Evolutionary conservation across 2,888 invertebrate genomes (phyloP), one percentile per base, ranked within the genome.

Genomic region (Agrochola litura): DNA sequence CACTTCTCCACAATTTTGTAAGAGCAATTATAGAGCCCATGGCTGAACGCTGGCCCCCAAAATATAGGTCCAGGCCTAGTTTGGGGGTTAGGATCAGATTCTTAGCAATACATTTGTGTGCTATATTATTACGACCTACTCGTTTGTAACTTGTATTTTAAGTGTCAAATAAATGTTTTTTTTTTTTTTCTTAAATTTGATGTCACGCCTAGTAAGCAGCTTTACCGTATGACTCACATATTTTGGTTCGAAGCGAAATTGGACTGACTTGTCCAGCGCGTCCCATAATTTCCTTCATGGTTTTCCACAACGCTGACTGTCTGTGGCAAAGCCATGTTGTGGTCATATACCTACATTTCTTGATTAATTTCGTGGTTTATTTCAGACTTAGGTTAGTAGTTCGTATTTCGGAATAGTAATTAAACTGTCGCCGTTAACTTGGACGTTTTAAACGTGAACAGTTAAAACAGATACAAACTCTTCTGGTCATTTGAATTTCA

Each of bases 401-500:
- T 52, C 25, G 30, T 58, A 54, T 67, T 68, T 52, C 6, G 14
- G n/a, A 43, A 82, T 68, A 68, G 77, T 78, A 83, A 81, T 83
- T 81, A 66, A 68, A 70, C 25, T n/a, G 37, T 37, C 9, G 61
- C 6, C 70, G 49, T 83, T 70, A 70, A 67, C 49, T 69, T 54
- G 43, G 37, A n/a, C 66, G 37, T 69, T 78, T 46, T 52, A 70
- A 73, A 66, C 43, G 19, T 54, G 14, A 66, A 73, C 78, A 67
- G 71, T 83, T 78, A 76, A 83, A 83, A 67, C 79, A 58, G 61
- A 83, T 58, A 66, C 61, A 52, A 67, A 67, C 41, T 43, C 69
- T 77, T 83, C 30, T 12, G 61, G 66, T 56, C 71, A 63, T 85
- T 82, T 70, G 74, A 64, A 73, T 85, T 84, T 85, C 72, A 84